Conservation (phyloP, 2,797 vertebrate species). For the Chlorospingus semifuscus region DNA sequence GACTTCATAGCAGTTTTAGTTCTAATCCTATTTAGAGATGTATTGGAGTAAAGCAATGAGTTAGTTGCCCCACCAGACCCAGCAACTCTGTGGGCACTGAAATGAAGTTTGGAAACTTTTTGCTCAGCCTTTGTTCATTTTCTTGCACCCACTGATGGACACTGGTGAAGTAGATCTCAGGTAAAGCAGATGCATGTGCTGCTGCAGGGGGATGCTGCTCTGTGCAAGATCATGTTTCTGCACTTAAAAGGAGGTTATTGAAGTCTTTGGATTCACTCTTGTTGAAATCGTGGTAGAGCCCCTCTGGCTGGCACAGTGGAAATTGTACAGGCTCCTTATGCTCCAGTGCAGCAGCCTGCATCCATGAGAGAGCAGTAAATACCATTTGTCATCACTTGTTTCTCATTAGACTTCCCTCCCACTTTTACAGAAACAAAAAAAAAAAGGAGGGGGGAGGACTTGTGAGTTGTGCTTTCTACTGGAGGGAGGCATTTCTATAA, state of each 20-base stretch:
- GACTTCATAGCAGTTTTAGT: background rate
- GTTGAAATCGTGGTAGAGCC: background rate
- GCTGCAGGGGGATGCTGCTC: background rate
- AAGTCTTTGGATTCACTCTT: background rate
- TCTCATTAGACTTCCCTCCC: background rate
- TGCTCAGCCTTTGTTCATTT: background rate
- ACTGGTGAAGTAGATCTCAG: background rate
- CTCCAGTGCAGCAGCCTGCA: background rate
- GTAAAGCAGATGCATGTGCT: background rate
- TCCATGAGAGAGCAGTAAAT: background rate
- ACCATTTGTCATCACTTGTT: background rate
- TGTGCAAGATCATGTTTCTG: background rate
- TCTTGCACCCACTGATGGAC: background rate
- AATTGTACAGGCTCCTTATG: background rate
- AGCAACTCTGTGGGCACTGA: background rate
- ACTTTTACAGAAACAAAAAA: background rate
- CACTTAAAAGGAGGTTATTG: background rate
- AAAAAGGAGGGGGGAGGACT: accelerated
- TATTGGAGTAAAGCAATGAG: background rate
- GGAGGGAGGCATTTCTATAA: background rate
- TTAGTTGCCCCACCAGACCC: background rate
- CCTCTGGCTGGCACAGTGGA: accelerated
- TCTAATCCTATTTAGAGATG: background rate
- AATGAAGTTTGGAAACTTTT: background rate
- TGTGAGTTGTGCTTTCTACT: background rate